phyloP scores from a whole-genome alignment of 2,888 invertebrate genomes.

The Acronicta alni region DNA sequence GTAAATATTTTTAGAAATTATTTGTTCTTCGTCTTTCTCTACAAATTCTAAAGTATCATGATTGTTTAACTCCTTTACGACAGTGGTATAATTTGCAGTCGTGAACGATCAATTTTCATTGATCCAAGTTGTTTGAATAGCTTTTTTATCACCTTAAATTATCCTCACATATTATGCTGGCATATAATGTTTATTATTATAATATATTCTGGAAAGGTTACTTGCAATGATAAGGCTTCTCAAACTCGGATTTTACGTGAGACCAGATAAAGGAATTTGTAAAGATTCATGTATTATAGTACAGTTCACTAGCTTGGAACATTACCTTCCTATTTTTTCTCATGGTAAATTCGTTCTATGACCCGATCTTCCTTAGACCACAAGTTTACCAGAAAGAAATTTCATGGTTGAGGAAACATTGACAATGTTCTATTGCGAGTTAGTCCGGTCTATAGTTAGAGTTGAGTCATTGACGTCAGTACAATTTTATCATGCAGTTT shows the following conservation, averaged over 20 bases:
- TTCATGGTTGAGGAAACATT: slow-evolving; percentile 47
- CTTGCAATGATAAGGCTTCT: slow-evolving; percentile 16
- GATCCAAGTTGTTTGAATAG: slow-evolving; percentile 9
- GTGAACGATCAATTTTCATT: slow-evolving; percentile 11
- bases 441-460: slow-evolving; percentile 33
- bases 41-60: slow-evolving; percentile 2
- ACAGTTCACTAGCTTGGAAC: slow-evolving; percentile 29
- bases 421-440: slow-evolving; percentile 43
- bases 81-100: slow-evolving; percentile 11
- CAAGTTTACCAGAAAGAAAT: slow-evolving; percentile 28
- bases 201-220: slow-evolving; percentile 9
- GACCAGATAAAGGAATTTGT: neutral
- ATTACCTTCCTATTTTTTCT: slow-evolving; percentile 14
- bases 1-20: slow-evolving; percentile 32
- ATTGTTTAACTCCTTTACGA: slow-evolving; percentile 14
- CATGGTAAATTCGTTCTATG: slow-evolving; percentile 15
- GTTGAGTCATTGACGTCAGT: slow-evolving; percentile 51
- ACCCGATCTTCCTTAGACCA: slow-evolving; percentile 27
- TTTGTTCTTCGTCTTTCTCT: slow-evolving; percentile 24
- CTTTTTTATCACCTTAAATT: slow-evolving; percentile 14
- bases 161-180: neutral
- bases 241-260: neutral
- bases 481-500: slow-evolving; percentile 44
- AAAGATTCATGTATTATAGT: slow-evolving; percentile 2
- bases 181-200: neutral